Evolutionary conservation across 2,888 invertebrate species (phyloP), one percentile per base, ranked within the genome.

Genomic region (Dioctria rufipes): DNA sequence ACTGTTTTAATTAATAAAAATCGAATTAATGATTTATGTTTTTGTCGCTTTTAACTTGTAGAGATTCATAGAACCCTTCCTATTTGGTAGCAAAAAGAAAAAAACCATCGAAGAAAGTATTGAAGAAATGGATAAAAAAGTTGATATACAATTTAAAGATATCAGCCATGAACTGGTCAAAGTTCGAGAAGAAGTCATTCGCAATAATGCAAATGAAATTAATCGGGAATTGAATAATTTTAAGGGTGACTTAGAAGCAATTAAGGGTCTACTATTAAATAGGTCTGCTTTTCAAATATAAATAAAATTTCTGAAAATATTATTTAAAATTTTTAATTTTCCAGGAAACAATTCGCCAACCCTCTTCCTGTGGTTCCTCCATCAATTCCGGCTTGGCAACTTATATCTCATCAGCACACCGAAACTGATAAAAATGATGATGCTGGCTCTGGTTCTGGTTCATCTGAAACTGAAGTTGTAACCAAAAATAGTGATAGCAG

Each of bases 381-480:
- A 1, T 94, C 94, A 1, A 95, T 95, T 84, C 95, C 95, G 37
- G 92, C 94, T 11, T 95, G 95, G 95, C 95, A 95, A 87, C 89
- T 95, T 81, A 92, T 86, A 40, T 85, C 87, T 3, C 81, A 82
- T 61, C 85, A 84, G 37, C 86, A 90, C 89, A 83, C 81, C 65
- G 85, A 85, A 61, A 87, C 87, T 80, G 89, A 89, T 63, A 90
- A 90, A 80, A 90, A 91, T 82, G 91, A 91, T 83, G 91, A 92
- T 82, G 91, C 93, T 54, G 93, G 93, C 0, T 91, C 91, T 39
- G 93, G 93, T 0, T 92, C 92, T 11, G 92, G 92, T 84, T 92
- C 92, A 51, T 93, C 93, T 78, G 94, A 94, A 87, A 93, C 93
- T 0, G 94, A 94, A 85, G 93, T 93, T 84, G 93, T 92, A 37